These are phyloP conservation scores for Gryllus bimaculatus DNA, from an alignment of 1,140 invertebrate genomes.

Conservation along the genomic window DNA sequence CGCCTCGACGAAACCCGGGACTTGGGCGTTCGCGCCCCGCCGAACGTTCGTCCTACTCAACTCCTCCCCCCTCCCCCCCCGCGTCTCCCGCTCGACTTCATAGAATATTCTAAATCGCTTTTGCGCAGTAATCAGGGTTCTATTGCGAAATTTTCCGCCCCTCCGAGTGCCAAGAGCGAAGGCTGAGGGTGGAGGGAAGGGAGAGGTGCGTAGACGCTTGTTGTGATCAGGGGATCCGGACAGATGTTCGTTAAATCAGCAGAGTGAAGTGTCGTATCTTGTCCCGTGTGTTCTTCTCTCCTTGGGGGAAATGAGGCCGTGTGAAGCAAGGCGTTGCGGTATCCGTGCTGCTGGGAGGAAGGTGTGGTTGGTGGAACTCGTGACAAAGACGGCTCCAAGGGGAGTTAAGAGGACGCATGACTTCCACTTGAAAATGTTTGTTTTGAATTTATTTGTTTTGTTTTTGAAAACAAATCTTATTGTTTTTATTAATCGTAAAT, in stretches of 20 bases:
- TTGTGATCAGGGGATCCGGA: not conserved
- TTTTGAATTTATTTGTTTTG: too few relatives aligned
- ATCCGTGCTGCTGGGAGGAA: too few relatives aligned
- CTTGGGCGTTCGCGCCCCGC: not conserved
- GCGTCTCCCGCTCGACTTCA: not conserved
- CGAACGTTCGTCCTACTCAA: not conserved
- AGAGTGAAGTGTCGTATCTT: not conserved
- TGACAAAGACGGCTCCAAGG: too few relatives aligned
- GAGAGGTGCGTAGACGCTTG: not conserved
- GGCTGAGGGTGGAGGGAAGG: not conserved
- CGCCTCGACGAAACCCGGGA: not conserved
- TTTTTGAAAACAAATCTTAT: too few relatives aligned
- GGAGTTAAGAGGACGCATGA: too few relatives aligned
- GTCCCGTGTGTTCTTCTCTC: too few relatives aligned
- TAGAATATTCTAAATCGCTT: slow-evolving; percentile 5
- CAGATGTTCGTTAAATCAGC: not conserved
- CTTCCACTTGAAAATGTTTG: too few relatives aligned
- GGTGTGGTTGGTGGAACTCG: too few relatives aligned
- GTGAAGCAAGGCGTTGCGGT: too few relatives aligned
- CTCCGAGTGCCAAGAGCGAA: not conserved
- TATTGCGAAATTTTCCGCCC: not conserved
- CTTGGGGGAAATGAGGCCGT: too few relatives aligned
- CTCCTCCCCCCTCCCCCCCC: too few relatives aligned
- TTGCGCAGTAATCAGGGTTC: not conserved
- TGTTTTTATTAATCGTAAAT: too few relatives aligned